These are phyloP conservation scores for Oreochromis spilurus DNA, from an alignment of 2,113 vertebrate genomes.

Conservation along the genomic window DNA sequence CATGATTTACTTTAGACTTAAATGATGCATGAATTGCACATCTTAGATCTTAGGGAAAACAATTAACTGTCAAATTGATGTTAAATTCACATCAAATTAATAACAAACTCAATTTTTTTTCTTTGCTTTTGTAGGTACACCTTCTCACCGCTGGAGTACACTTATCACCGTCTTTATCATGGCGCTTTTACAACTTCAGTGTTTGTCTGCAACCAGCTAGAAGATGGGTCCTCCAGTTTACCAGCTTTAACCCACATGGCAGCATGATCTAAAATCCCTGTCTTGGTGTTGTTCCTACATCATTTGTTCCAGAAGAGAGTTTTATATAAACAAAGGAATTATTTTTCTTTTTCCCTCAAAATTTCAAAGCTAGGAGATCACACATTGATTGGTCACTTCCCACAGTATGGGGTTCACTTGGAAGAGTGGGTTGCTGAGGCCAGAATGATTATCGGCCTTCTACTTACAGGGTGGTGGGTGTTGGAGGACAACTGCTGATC, in stretches of 20 bases:
- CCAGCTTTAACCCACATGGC: not conserved
- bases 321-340: not conserved
- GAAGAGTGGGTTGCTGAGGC: fast-evolving
- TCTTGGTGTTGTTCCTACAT: not conserved
- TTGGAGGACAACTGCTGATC: not conserved
- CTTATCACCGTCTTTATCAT: fast-evolving
- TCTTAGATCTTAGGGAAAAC: not conserved
- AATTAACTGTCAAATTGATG: not conserved
- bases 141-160: not conserved
- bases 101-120: not conserved
- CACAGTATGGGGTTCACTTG: not conserved
- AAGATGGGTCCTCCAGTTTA: not conserved
- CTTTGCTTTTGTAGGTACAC: not conserved
- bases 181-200: not conserved
- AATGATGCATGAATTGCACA: not conserved
- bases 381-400: not conserved
- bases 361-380: not conserved
- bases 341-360: not conserved
- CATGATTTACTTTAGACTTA: not conserved
- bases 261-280: not conserved
- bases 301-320: not conserved
- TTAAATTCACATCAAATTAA: not conserved
- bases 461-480: fast-evolving
- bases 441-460: fast-evolving
- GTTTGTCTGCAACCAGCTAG: not conserved